Conservation (phyloP, 2,113 vertebrate species). For the human (Homo sapiens) region DNA sequence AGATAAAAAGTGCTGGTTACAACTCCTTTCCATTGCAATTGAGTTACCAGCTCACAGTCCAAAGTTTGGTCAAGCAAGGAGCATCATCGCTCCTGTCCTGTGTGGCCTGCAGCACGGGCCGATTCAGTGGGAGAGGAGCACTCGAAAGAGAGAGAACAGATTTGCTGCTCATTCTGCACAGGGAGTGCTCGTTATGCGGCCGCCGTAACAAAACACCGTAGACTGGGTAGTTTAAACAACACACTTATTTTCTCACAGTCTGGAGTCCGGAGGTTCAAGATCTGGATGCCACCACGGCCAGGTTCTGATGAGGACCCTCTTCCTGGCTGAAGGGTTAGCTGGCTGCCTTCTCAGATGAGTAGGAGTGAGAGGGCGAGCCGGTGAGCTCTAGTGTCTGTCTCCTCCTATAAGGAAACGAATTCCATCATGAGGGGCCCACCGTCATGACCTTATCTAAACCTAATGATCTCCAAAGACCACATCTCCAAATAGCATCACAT, state of each 20-base stretch:
- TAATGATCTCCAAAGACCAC: not conserved
- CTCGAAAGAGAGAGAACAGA: not conserved
- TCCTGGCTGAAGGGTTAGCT: not conserved
- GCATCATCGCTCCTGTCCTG: not conserved
- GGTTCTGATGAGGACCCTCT: not conserved
- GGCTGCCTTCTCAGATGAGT: not conserved
- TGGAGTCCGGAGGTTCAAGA: not conserved
- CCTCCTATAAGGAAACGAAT: not conserved
- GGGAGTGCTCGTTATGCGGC: not conserved
- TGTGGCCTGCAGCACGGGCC: not conserved
- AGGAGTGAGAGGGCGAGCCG: not conserved
- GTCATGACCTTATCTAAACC: not conserved
- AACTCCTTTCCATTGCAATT: not conserved
- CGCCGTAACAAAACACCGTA: not conserved
- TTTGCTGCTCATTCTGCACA: not conserved
- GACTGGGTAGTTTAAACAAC: too few relatives aligned
- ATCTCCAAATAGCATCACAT: not conserved
- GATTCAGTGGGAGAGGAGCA: not conserved
- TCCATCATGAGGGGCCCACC: not conserved
- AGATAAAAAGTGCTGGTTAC: not conserved
- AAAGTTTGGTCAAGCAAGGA: not conserved
- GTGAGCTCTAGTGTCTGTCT: not conserved
- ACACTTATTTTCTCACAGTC: not conserved
- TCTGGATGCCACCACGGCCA: not conserved
- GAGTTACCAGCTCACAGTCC: not conserved